A percentile compares a stretch with the other conserved stretches of the same genome.
Conservation (phyloP, 2,113 vertebrate genomes). For the Varanus salvator region DNA sequence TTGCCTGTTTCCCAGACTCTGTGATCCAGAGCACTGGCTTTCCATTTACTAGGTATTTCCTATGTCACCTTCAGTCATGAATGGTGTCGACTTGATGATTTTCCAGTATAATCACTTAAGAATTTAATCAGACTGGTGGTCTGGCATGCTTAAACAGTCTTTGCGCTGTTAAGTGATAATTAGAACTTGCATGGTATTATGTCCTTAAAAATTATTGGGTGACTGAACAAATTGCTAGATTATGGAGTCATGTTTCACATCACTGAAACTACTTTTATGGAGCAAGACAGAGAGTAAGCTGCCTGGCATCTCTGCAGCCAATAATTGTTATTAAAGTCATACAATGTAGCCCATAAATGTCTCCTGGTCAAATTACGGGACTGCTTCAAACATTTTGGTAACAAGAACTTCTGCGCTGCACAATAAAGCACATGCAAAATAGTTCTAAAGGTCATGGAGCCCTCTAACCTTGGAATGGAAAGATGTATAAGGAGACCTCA, state of each 20-base stretch:
- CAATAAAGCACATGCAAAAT: neutral
- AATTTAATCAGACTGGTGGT: neutral
- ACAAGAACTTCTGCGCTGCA: neutral
- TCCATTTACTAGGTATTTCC: neutral
- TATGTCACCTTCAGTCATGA: neutral
- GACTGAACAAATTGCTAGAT: neutral
- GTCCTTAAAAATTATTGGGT: neutral
- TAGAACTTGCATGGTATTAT: neutral
- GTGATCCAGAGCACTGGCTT: too few species aligned
- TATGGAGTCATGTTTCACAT: neutral
- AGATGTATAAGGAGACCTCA: neutral
- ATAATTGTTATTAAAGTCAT: neutral
- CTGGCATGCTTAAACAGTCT: neutral
- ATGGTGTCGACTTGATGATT: neutral
- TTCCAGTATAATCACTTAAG: neutral
- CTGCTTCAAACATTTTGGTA: neutral
- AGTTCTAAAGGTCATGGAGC: constrained; percentile 15
- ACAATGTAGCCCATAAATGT: neutral
- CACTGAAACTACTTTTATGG: neutral
- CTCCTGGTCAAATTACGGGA: neutral
- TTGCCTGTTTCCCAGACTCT: neutral
- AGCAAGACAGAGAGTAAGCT: neutral
- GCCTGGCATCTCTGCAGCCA: neutral
- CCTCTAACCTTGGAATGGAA: constrained; percentile 31
- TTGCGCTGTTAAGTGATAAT: neutral